Evolutionary conservation across 1,140 invertebrate species (phyloP).

Genomic region (Ceratoteleas bidentatus): DNA sequence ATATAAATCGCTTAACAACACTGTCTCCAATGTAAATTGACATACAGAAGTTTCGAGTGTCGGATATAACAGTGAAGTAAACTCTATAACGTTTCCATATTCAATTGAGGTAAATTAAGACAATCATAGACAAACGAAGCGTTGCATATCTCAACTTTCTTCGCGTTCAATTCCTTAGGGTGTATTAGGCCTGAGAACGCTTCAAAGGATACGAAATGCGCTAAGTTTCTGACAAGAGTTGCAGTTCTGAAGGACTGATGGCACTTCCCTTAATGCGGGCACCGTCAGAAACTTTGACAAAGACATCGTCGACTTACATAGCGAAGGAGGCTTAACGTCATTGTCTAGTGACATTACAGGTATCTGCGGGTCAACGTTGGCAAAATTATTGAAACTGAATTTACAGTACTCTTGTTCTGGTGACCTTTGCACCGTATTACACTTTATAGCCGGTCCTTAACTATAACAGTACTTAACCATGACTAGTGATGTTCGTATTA

Average conservation of each 20-base stretch:
- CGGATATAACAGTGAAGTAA: constrained; percentile 17
- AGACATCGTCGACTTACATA: constrained; percentile 57
- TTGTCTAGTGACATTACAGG: constrained; percentile 45
- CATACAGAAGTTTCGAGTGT: constrained; percentile 5
- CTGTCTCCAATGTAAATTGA: neutral
- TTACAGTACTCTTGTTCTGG: neutral
- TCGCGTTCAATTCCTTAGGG: constrained; percentile 34
- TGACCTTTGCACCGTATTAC: no score
- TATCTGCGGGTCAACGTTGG: constrained; percentile 52
- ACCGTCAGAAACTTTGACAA: constrained; percentile 68
- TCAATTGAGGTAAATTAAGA: constrained; percentile 49
- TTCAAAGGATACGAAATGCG: constrained; percentile 61
- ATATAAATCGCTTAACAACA: neutral
- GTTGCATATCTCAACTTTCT: constrained; percentile 49
- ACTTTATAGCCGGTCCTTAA: no score
- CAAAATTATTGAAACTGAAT: constrained; percentile 53
- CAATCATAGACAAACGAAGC: constrained; percentile 61
- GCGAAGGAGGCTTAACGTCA: constrained; percentile 52
- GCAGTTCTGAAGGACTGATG: constrained; percentile 63
- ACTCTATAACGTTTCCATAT: constrained; percentile 48
- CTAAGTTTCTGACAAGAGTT: constrained; percentile 60
- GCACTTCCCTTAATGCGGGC: constrained; percentile 69
- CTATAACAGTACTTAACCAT: no score
- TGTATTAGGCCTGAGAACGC: constrained; percentile 49
- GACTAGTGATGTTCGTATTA: no score